Evolutionary conservation across 2,113 vertebrate genomes (phyloP), one percentile per base, ranked within the genome.

Genomic region (Ageneiosus marmoratus): DNA sequence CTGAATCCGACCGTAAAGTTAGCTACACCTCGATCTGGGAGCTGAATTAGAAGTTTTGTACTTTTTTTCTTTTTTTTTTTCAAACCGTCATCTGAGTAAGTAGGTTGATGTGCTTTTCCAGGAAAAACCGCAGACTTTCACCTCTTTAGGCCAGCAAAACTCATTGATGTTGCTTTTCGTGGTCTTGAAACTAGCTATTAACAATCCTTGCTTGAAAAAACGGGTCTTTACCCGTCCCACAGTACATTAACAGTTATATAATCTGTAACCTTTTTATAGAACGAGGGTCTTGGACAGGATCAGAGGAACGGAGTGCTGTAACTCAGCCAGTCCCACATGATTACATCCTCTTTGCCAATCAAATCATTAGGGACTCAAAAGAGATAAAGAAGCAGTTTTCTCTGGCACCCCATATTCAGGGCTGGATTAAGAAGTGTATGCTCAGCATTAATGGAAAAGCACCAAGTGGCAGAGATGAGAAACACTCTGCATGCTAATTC

Each of bases 211-310:
- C 37, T 60, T 60, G 22, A 60, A 60, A 78, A n/a, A 78, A 58
- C 20, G 18, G 46, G 34, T 78, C 37, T 13, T 60, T 44, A 10
- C 34, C 34, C 55, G 6, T 60, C 76, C 27, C 76, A 78, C 37
- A 78, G 55, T 27, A 60, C 76, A 77, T 77, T 77, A 60, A 77
- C 18, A 78, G 12, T 20, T 78, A 60, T 13, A 78, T 78, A 46
- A 60, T 46, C 27, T 11, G 55, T 60, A 58, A 46, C 76, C 22
- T 60, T 46, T 58, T 51, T 34, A 16, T 16, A 3, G 0, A 27
- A 44, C 60, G 5, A 77, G 15, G 77, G 50, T 37, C 8, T 67
- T 67, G 37, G 62, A 80, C 8, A 67, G 78, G 62, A 80, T 55
- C 10, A 63, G 41, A 29, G 67, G 48, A 70, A 72, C 67, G 18